Evolutionary conservation across 2,113 vertebrate species (phyloP).

Genomic region (Melanerpes aurifrons): DNA sequence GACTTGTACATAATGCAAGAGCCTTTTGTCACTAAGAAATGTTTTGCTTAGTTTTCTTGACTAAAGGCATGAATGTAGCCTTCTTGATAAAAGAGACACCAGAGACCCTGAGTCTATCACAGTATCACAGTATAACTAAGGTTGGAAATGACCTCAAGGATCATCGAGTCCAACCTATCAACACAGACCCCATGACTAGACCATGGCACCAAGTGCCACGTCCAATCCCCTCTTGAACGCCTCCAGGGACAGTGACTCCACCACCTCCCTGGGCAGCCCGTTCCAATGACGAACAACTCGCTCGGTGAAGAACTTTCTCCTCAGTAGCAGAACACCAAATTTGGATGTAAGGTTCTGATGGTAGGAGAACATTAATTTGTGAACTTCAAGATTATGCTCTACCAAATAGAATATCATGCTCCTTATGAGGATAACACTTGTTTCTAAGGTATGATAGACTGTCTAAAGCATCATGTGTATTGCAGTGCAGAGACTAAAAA

Average conservation of each 20-base stretch:
- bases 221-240: too few relatives aligned
- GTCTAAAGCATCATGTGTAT: neutral
- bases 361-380: neutral
- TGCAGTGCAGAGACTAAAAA: neutral
- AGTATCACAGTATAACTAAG: too few relatives aligned
- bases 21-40: neutral
- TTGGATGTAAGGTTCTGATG: neutral
- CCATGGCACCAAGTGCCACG: too few relatives aligned
- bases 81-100: neutral
- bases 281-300: too few relatives aligned
- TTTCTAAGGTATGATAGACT: neutral
- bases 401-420: neutral
- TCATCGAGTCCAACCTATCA: too few relatives aligned
- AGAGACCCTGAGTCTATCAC: neutral
- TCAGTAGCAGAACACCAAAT: neutral
- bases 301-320: too few relatives aligned
- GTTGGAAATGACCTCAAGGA: too few relatives aligned
- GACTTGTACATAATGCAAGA: neutral
- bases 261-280: too few relatives aligned
- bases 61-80: neutral
- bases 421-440: neutral
- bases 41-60: neutral
- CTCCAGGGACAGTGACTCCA: too few relatives aligned
- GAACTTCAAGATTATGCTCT: neutral
- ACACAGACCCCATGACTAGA: too few relatives aligned